phyloP scores from a whole-genome alignment of 2,888 invertebrate species.

The Andricus quercusramuli region DNA sequence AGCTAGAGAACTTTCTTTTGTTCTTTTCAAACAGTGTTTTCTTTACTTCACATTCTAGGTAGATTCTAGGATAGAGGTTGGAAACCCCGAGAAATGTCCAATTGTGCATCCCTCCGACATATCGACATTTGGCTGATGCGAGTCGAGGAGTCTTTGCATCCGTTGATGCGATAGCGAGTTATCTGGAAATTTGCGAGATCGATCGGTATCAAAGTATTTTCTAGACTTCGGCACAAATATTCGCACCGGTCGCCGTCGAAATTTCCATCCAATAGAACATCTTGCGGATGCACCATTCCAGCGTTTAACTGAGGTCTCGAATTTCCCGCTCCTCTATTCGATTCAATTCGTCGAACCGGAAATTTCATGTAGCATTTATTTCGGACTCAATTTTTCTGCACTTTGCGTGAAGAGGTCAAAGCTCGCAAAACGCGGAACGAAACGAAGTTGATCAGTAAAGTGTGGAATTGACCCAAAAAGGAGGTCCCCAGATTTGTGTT shows the following conservation, averaged over 20 bases:
- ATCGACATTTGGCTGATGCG: constrained; percentile 7
- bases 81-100: not conserved
- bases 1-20: too few species aligned
- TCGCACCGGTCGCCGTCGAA: not conserved
- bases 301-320: not conserved
- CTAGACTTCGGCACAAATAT: not conserved
- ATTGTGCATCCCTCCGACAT: not conserved
- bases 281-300: not conserved
- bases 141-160: not conserved
- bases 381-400: not conserved
- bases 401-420: not conserved
- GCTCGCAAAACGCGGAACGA: not conserved
- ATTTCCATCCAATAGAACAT: not conserved
- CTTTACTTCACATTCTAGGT: too few species aligned
- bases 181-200: not conserved
- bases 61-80: not conserved
- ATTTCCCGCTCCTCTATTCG: not conserved
- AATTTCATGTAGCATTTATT: not conserved
- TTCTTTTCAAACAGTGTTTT: too few species aligned
- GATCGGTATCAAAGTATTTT: too few species aligned
- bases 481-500: not conserved
- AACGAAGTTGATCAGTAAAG: constrained; percentile 7
- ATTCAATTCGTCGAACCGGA: not conserved
- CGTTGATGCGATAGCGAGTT: not conserved
- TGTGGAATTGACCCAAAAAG: constrained; percentile 1